Conservation (phyloP, 2,888 invertebrate species). For the Ptychoptera albimana region DNA sequence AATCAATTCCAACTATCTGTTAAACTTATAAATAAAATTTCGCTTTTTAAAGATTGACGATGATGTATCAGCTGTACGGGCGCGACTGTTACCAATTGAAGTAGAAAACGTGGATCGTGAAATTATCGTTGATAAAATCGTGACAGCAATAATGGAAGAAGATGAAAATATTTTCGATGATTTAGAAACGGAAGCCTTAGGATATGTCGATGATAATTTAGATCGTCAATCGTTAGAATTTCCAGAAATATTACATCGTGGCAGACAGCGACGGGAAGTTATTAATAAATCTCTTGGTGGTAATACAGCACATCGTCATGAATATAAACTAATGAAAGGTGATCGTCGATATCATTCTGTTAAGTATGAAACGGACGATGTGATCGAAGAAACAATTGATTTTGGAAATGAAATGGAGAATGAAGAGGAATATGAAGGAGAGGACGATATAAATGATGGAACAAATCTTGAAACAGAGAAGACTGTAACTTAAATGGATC, state of each 20-base stretch:
- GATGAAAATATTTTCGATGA: conserved; percentile 9
- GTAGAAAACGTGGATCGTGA: neutral
- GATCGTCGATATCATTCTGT: no score
- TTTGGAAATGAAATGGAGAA: no score
- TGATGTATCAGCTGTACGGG: conserved; percentile 22
- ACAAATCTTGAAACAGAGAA: no score
- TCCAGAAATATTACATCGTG: conserved; percentile 21
- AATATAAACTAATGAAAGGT: conserved; percentile 16
- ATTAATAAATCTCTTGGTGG: conserved; percentile 24
- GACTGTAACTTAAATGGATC: no score
- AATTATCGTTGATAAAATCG: neutral
- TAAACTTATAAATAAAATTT: no score
- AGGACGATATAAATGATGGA: no score
- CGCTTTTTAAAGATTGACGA: conserved; percentile 14
- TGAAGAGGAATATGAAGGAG: no score
- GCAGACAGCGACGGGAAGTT: conserved; percentile 19
- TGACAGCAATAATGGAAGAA: neutral
- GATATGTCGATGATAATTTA: conserved; percentile 4
- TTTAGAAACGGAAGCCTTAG: conserved; percentile 1
- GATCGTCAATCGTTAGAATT: conserved; percentile 14
- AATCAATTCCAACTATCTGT: no score
- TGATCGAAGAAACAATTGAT: no score
- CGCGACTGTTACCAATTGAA: conserved; percentile 24
- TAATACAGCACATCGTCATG: conserved; percentile 20
- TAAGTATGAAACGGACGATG: no score